Conservation (phyloP, 2,113 vertebrate genomes). For the Pseudorasbora parva region DNA sequence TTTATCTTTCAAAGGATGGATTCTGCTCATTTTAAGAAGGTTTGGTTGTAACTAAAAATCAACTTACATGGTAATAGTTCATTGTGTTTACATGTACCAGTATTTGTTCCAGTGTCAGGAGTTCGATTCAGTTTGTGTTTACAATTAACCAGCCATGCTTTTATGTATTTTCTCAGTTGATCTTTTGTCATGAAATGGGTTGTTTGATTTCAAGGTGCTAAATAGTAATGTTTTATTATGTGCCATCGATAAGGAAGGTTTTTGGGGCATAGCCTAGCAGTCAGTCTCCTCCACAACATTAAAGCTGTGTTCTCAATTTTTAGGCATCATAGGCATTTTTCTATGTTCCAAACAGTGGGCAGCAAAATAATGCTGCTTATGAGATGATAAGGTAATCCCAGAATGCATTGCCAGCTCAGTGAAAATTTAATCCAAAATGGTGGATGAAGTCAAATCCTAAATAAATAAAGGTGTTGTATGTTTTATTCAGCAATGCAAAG, state of each 20-base stretch:
- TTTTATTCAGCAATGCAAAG: not conserved
- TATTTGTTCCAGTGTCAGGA: not conserved
- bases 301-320: not conserved
- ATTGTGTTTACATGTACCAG: not conserved
- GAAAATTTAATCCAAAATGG: not conserved
- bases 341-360: not conserved
- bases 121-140: conserved; percentile 1
- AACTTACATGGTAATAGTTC: conserved; percentile 4
- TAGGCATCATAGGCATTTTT: not conserved
- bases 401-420: conserved; percentile 9
- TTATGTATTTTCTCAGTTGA: conserved; percentile 11
- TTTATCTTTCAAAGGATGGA: not conserved
- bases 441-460: not conserved
- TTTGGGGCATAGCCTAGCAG: not conserved
- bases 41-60: not conserved
- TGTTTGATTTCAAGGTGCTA: not conserved
- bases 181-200: conserved; percentile 4
- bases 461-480: not conserved
- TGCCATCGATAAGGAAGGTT: not conserved
- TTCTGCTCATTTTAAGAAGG: not conserved
- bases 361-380: conserved; percentile 15
- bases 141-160: conserved; percentile 7
- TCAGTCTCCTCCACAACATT: not conserved
- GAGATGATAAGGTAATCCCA: conserved; percentile 30
- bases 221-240: not conserved